Base-by-base conservation (phyloP, 2,113 vertebrate genomes). In the Siniperca chuatsi region DNA sequence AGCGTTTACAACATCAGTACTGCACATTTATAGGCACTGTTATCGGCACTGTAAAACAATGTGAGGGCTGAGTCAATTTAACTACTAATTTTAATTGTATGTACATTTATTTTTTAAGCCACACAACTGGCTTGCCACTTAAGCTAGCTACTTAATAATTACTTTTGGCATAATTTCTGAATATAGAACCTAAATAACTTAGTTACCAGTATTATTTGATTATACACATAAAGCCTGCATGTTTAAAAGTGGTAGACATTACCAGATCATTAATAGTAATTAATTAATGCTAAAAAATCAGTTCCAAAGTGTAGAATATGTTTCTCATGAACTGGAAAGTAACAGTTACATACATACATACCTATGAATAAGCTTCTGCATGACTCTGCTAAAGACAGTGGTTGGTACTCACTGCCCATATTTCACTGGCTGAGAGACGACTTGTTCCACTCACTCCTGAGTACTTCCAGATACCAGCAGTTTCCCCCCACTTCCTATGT, bases 371-470 rank as follows among this genome's bases (percentile, higher is more conserved):
- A 71, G 72, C 85, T 67, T 81, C 40, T 92, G 82, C 67, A 77
- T 4, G 91, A 87, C 42, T 88, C 87, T 64, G 85, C 37, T 75
- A 73, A 23, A 75, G 81, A 85, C 73, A 93, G 87, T 57, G 87
- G 68, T 33, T 75, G 82, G 85, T 91, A 88, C 16, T 89, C 74
- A 75, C 79, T 92, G 75, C 87, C 86, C 94, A 94, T 95, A 15
- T 81, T 83, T 83, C 78, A 44, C 61, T 90, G 55, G 48, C 48
- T 87, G 42, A 71, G 44, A 86, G 33, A 68, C 71, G 69, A 20
- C 57, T 78, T 73, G 33, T 86, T 75, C 65, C 64, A 11, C 48
- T n/a, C 77, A 70, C 84, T n/a, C 13, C 81, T 75, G 72, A 79
- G 60, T 68, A 50, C 40, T 79, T 90, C 74, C 73, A 89, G 81